Evolutionary conservation across 2,888 invertebrate genomes (phyloP).

Genomic region (Linyphia triangularis): DNA sequence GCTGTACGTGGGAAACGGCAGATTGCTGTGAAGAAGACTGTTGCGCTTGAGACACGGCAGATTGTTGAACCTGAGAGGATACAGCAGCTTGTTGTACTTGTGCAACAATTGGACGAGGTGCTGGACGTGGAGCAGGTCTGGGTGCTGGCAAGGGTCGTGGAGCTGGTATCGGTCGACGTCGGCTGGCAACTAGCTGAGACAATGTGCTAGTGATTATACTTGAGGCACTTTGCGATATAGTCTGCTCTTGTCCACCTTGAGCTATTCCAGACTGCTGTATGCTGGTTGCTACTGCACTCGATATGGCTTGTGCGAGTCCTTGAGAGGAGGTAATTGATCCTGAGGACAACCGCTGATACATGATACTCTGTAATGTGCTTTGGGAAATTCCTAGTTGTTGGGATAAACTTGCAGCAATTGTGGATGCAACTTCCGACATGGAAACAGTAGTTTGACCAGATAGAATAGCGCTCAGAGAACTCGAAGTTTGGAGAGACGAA

Average conservation of each 20-base stretch:
- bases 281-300: not conserved
- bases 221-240: not conserved
- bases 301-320: not conserved
- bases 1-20: not conserved
- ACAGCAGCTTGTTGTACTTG: not conserved
- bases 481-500: not conserved
- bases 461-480: not conserved
- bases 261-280: not conserved
- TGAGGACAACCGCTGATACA: not conserved
- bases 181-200: not conserved
- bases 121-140: not conserved
- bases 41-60: too few species aligned
- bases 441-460: not conserved
- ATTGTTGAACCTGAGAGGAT: not conserved
- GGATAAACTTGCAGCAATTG: not conserved
- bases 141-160: not conserved
- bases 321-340: not conserved
- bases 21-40: too few species aligned
- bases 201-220: not conserved
- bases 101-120: not conserved
- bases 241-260: slow-evolving; percentile 1
- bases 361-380: not conserved
- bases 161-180: not conserved
- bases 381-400: not conserved
- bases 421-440: not conserved